Evolutionary conservation across 2,888 invertebrate species (phyloP).

Genomic region (Andrena fulva): DNA sequence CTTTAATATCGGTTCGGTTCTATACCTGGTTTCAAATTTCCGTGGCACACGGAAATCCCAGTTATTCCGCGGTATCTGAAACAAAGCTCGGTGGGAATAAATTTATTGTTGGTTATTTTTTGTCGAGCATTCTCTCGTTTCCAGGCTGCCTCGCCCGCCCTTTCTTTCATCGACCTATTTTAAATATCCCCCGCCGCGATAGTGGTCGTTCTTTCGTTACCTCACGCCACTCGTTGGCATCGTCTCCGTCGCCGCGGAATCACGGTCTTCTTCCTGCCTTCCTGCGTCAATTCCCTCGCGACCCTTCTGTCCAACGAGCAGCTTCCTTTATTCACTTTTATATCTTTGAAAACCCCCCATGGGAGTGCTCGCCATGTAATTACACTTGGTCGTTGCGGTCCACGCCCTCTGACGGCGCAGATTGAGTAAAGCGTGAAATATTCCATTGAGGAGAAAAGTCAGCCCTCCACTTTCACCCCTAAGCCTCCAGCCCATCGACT

Average conservation of each 20-base stretch:
- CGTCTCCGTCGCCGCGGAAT: neutral
- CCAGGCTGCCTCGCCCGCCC: no score
- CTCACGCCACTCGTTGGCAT: neutral
- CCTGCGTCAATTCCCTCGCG: slow-evolving; percentile 33
- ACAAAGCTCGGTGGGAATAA: no score
- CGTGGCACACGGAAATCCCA: no score
- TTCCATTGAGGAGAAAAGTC: slow-evolving; percentile 48
- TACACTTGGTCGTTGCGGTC: slow-evolving; percentile 48
- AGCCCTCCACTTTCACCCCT: slow-evolving; percentile 6
- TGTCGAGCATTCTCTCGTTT: neutral
- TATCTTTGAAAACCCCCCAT: slow-evolving; percentile 49
- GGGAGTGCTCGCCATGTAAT: slow-evolving; percentile 60
- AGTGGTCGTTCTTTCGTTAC: slow-evolving; percentile 2
- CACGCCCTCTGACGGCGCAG: slow-evolving; percentile 14
- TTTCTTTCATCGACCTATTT: neutral
- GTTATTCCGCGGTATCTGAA: neutral
- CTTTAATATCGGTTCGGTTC: slow-evolving; percentile 6
- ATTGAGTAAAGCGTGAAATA: slow-evolving; percentile 48
- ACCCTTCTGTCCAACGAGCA: slow-evolving; percentile 42
- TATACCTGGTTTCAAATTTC: neutral
- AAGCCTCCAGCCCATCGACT: neutral
- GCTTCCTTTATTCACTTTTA: slow-evolving; percentile 54
- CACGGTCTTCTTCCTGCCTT: neutral
- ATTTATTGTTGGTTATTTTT: neutral
- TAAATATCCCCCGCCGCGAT: neutral